Evolutionary conservation across 1,140 invertebrate species (phyloP).

Genomic region (Saccostrea echinata): DNA sequence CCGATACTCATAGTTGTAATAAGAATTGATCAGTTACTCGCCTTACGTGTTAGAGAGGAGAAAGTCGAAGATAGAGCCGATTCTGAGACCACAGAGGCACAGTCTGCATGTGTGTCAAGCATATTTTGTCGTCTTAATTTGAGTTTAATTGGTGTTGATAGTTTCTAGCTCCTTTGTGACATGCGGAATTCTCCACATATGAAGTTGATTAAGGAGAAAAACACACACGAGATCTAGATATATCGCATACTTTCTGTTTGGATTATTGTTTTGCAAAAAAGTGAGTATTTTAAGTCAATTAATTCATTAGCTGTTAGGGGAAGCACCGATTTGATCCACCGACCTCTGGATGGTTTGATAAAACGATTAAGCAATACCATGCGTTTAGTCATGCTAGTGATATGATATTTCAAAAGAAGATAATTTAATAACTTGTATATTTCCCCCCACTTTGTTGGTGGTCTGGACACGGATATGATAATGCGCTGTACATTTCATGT

Average conservation of each 20-base stretch:
- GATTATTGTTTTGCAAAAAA: conserved; percentile 11
- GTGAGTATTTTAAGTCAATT: conserved; percentile 33
- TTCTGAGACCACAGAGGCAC: background rate
- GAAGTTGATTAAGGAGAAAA: conserved; percentile 32
- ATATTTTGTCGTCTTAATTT: conserved; percentile 33
- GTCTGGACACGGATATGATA: background rate
- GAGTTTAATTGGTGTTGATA: background rate
- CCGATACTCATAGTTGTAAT: conserved; percentile 1
- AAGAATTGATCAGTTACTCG: conserved; percentile 19
- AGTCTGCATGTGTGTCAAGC: background rate
- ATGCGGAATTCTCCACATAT: conserved; percentile 21
- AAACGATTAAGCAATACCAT: background rate
- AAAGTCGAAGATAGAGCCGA: background rate
- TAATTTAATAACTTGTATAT: background rate
- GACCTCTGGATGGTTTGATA: background rate
- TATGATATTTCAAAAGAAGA: conserved; percentile 17
- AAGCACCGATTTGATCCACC: background rate
- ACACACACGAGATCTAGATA: conserved; percentile 16
- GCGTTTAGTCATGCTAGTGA: background rate
- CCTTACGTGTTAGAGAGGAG: background rate
- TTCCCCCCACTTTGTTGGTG: background rate
- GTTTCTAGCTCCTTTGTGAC: conserved; percentile 21
- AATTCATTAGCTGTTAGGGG: background rate
- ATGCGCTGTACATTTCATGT: background rate
- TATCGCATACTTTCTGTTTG: conserved; percentile 8